phyloP scores from a whole-genome alignment of 2,888 invertebrate genomes.

The Orthonychiurus folsomi region DNA sequence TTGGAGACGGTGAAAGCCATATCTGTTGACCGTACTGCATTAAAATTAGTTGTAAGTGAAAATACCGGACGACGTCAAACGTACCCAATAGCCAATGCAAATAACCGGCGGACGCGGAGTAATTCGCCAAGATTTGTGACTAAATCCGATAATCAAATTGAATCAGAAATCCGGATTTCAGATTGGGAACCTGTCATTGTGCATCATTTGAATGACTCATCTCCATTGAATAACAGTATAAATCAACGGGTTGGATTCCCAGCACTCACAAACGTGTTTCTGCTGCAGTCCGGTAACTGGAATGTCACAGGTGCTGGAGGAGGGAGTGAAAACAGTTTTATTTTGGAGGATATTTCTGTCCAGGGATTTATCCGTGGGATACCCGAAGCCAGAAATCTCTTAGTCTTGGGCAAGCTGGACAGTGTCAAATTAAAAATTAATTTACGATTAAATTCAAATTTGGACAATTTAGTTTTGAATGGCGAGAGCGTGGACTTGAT shows the following conservation, averaged over 20 bases:
- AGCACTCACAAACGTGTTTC: neutral
- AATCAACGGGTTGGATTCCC: neutral
- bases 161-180: neutral
- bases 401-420: neutral
- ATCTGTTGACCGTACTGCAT: neutral
- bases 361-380: neutral
- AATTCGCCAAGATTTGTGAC: neutral
- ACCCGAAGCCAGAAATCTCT: neutral
- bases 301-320: neutral
- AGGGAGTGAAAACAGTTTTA: neutral
- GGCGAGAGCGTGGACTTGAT: neutral
- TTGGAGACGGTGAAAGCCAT: neutral
- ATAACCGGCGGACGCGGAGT: neutral
- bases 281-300: neutral
- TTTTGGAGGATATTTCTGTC: neutral
- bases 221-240: too few species aligned
- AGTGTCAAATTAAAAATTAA: too few species aligned
- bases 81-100: neutral
- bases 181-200: neutral
- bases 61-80: too few species aligned
- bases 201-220: neutral
- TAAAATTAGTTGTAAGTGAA: neutral
- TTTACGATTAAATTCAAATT: too few species aligned
- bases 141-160: neutral
- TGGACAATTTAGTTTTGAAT: too few species aligned